phyloP scores from a whole-genome alignment of 2,113 vertebrate species.

The Notarius quadriscutis region DNA sequence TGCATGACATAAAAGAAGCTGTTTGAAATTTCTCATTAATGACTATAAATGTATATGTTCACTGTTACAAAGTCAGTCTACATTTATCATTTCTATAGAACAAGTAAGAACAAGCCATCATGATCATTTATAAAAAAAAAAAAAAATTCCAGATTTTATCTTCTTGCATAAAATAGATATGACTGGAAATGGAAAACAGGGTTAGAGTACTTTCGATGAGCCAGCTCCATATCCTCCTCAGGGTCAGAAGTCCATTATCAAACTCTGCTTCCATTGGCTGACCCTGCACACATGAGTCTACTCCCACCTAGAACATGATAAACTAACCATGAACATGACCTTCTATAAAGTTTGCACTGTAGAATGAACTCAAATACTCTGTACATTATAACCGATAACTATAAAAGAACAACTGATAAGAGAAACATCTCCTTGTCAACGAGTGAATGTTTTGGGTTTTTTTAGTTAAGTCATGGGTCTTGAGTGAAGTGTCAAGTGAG shows the following conservation, averaged over 20 bases:
- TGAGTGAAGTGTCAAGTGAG: neutral
- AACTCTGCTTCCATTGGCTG: constrained; percentile 50
- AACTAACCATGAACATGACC: constrained; percentile 47
- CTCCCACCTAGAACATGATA: constrained; percentile 38
- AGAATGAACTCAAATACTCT: constrained; percentile 26
- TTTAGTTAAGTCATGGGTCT: neutral
- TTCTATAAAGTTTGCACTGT: constrained; percentile 32
- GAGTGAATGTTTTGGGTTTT: neutral
- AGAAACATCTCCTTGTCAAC: neutral
- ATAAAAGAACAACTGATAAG: constrained; percentile 2
- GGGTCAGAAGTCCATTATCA: constrained; percentile 42
- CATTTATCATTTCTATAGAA: constrained; percentile 10
- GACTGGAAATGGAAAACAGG: neutral
- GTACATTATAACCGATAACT: constrained; percentile 8
- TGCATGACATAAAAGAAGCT: neutral
- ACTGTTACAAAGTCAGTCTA: neutral
- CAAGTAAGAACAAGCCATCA: neutral
- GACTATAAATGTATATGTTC: neutral
- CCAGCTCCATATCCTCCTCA: constrained; percentile 31
- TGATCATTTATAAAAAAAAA: neutral
- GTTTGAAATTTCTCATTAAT: neutral
- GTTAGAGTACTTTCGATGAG: constrained; percentile 7
- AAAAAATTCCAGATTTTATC: neutral
- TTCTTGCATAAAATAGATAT: neutral
- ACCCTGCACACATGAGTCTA: constrained; percentile 23